A percentile compares a stretch with the other conserved stretches of the same genome.
Evolutionary conservation across 2,113 vertebrate genomes (phyloP).

Genomic region (Tupaia chinensis): DNA sequence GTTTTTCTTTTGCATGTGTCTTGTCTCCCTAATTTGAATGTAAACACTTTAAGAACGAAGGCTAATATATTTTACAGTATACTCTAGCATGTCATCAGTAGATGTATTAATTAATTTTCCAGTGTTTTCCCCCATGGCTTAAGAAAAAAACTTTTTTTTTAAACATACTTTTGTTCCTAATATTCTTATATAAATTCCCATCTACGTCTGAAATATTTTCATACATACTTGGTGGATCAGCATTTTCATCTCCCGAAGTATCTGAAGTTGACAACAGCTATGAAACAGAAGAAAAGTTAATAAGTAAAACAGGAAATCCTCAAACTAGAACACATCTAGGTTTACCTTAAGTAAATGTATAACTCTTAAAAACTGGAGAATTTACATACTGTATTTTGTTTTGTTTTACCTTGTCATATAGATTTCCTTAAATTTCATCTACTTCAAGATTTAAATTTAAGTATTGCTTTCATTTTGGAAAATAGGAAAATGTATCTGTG

Average conservation of each 20-base stretch:
- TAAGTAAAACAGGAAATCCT: slow-evolving; percentile 37
- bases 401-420: background rate
- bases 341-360: background rate
- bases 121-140: background rate
- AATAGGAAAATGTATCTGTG: background rate
- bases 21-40: background rate
- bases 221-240: slow-evolving; percentile 93
- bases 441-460: slow-evolving; percentile 61
- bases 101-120: background rate
- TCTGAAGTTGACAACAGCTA: slow-evolving; percentile 96
- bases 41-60: background rate
- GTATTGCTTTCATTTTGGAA: background rate
- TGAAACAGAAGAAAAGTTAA: slow-evolving; percentile 60
- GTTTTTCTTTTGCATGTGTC: background rate
- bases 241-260: slow-evolving; percentile 91
- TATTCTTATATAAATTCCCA: slow-evolving; percentile 4
- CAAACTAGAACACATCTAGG: background rate
- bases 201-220: slow-evolving; percentile 26
- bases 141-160: background rate
- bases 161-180: background rate
- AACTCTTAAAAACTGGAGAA: background rate
- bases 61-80: background rate
- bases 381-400: slow-evolving; percentile 5
- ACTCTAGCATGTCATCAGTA: background rate
- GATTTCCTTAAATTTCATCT: slow-evolving; percentile 32